Conservation (phyloP, 1,140 invertebrate species). For the Daktulosphaira vitifoliae region DNA sequence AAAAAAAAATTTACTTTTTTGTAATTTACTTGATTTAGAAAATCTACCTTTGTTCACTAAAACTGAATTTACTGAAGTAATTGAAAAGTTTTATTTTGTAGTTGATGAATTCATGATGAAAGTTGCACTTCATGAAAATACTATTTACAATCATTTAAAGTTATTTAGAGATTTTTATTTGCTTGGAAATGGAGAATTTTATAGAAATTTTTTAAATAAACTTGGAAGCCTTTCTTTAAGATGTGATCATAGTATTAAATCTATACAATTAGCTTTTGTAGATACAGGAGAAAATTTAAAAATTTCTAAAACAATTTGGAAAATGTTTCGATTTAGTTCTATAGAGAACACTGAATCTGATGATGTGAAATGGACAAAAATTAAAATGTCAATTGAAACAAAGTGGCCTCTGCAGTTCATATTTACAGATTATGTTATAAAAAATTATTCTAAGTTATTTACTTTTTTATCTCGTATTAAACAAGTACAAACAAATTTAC, state of each 20-base stretch:
- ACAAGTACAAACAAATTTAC: conserved; percentile 17
- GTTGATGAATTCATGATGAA: conserved; percentile 25
- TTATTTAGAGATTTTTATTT: conserved; percentile 30
- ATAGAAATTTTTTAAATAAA: conserved; percentile 18
- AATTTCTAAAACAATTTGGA: background rate
- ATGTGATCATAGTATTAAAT: background rate
- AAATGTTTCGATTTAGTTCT: conserved; percentile 13
- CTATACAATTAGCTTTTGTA: background rate
- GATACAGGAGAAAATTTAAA: conserved; percentile 5
- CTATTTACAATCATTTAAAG: background rate
- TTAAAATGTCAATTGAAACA: conserved; percentile 18
- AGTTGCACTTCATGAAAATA: background rate
- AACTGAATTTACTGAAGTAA: conserved; percentile 11
- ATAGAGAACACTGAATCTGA: background rate
- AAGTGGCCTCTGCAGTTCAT: conserved; percentile 29
- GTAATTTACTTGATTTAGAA: background rate
- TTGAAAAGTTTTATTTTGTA: conserved; percentile 13
- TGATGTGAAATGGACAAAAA: conserved; percentile 19
- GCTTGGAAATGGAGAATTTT: conserved; percentile 21
- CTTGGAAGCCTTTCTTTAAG: background rate
- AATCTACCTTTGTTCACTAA: conserved; percentile 8
- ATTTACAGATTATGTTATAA: background rate
- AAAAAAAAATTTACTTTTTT: conserved; percentile 13
- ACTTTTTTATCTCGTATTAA: conserved; percentile 16
- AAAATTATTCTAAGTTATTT: conserved; percentile 25